Evolutionary conservation across 2,797 vertebrate species (phyloP).

Genomic region (Sphaeramia orbicularis): DNA sequence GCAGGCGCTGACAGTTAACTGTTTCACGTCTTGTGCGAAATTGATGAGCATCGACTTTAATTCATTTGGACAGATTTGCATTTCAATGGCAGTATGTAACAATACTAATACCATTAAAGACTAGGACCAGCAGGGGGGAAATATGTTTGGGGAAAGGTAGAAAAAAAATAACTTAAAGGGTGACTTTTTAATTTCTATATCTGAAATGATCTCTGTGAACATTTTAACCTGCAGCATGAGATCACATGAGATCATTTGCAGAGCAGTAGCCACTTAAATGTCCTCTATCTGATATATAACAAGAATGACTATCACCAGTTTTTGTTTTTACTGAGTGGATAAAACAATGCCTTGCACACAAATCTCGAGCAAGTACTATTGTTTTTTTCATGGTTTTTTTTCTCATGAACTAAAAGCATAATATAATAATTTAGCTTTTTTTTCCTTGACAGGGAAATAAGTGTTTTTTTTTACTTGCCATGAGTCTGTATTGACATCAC

Average conservation of each 20-base stretch:
- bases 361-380: too few relatives aligned
- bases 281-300: too few relatives aligned
- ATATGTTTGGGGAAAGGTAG: neutral
- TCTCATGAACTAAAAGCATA: too few relatives aligned
- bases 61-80: conserved; percentile 6
- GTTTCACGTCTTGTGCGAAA: conserved; percentile 65
- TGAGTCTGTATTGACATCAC: conserved; percentile 6
- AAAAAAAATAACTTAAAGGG: too few relatives aligned
- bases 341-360: too few relatives aligned
- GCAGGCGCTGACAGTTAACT: conserved; percentile 74
- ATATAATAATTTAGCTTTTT: neutral
- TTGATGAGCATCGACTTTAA: neutral
- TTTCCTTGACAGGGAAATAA: conserved; percentile 4
- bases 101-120: accelerated
- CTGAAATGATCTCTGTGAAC: neutral
- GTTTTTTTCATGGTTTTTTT: too few relatives aligned
- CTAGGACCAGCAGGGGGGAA: neutral
- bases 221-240: too few relatives aligned
- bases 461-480: conserved; percentile 20
- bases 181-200: neutral
- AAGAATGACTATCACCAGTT: too few relatives aligned
- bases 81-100: neutral
- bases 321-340: too few relatives aligned
- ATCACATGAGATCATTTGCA: neutral
- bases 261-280: too few relatives aligned